phyloP scores from a whole-genome alignment of 2,888 invertebrate species.

The Monoplex corrugatus region DNA sequence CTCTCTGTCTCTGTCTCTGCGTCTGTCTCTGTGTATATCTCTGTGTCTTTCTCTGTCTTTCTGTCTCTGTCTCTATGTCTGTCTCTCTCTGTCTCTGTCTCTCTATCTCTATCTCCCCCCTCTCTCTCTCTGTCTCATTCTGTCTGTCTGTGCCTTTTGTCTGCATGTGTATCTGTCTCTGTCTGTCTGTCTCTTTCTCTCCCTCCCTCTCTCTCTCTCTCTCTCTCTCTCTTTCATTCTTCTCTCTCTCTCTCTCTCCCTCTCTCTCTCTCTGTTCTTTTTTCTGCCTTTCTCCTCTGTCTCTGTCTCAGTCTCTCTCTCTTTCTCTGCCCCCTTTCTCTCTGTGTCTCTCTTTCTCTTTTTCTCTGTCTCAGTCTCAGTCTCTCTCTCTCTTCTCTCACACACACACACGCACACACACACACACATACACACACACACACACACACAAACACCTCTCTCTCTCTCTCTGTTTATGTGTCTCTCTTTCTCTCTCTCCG shows the following conservation, averaged over 20 bases:
- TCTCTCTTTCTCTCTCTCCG: too few species aligned
- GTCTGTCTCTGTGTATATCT: not conserved
- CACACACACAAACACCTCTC: not conserved
- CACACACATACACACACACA: constrained; percentile 12
- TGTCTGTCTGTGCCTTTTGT: too few species aligned
- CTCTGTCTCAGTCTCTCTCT: not conserved
- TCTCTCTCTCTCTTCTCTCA: not conserved
- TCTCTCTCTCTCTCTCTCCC: not conserved
- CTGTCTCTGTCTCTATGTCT: not conserved
- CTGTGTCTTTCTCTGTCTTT: not conserved
- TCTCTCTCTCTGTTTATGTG: too few species aligned
- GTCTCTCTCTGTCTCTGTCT: not conserved
- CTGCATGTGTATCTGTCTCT: too few species aligned
- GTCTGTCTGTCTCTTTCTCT: too few species aligned
- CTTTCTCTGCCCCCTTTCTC: not conserved
- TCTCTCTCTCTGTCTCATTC: not conserved
- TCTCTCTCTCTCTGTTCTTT: not conserved
- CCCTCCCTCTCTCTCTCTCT: not conserved
- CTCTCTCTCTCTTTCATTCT: not conserved
- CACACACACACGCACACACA: constrained; percentile 29
- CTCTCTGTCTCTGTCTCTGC: not conserved
- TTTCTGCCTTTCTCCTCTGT: not conserved
- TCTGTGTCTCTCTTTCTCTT: not conserved
- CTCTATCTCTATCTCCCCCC: not conserved
- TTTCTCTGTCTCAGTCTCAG: not conserved